Conservation (phyloP, 1,140 invertebrate genomes). For the Meloidogyne chitwoodi region DNA sequence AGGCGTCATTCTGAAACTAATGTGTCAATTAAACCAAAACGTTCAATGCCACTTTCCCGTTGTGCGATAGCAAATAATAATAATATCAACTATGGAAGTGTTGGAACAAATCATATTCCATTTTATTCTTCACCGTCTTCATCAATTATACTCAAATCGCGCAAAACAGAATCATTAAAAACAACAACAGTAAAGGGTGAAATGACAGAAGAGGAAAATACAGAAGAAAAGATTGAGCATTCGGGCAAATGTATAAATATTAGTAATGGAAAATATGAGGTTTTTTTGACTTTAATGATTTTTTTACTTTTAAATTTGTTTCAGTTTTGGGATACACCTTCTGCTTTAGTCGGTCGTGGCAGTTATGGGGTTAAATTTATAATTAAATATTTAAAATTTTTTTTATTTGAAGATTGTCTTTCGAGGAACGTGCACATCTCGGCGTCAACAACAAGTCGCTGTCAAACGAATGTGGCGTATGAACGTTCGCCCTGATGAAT, state of each 20-base stretch:
- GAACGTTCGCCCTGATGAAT: conserved; percentile 31
- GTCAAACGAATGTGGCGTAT: conserved; percentile 37
- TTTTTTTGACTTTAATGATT: no score
- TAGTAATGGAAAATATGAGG: neutral
- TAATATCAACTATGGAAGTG: neutral
- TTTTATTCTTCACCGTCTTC: neutral
- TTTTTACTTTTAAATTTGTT: no score
- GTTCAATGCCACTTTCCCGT: neutral
- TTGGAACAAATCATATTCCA: neutral
- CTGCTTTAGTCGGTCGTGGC: conserved; percentile 37
- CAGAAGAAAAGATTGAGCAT: neutral
- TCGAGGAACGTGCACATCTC: neutral
- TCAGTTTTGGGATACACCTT: conserved; percentile 35
- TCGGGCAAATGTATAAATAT: conserved; percentile 6
- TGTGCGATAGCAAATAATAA: neutral
- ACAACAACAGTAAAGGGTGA: neutral
- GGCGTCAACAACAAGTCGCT: conserved; percentile 18
- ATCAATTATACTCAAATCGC: neutral
- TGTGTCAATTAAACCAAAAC: neutral
- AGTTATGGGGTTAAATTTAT: conserved; percentile 36
- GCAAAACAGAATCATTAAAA: neutral
- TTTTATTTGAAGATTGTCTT: conserved; percentile 6
- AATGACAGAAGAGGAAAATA: neutral
- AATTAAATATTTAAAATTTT: neutral
- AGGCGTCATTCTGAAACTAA: neutral